Conservation (phyloP, 2,888 invertebrate genomes). For the Phengaris arion region DNA sequence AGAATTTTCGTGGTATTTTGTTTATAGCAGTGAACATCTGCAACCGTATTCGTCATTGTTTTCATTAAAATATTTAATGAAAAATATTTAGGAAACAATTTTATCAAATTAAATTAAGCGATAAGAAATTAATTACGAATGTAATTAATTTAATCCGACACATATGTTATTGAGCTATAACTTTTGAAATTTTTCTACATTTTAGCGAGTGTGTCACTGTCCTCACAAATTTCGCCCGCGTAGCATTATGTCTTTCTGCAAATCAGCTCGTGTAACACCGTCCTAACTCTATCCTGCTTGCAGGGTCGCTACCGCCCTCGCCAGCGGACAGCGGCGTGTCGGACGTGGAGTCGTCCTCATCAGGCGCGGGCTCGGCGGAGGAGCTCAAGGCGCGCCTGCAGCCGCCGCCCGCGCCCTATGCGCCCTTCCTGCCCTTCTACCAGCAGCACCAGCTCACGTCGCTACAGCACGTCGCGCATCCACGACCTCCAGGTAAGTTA, state of each 20-base stretch:
- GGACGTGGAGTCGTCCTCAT: slow-evolving; percentile 96
- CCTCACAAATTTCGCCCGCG: no score
- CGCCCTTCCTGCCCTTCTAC: slow-evolving; percentile 84
- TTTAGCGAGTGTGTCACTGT: neutral
- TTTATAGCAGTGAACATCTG: slow-evolving; percentile 15
- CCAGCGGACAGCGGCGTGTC: slow-evolving; percentile 98
- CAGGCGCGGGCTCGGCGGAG: slow-evolving; percentile 87
- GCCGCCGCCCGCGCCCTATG: slow-evolving; percentile 77
- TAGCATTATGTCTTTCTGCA: no score
- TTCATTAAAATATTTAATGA: neutral
- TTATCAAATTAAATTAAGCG: neutral
- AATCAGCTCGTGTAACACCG: neutral
- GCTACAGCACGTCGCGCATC: slow-evolving; percentile 73
- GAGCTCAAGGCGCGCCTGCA: slow-evolving; percentile 93
- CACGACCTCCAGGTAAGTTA: slow-evolving; percentile 70
- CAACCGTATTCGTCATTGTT: neutral
- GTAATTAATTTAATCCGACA: neutral
- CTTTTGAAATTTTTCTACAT: neutral
- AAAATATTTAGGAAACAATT: neutral
- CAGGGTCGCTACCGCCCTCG: slow-evolving; percentile 97
- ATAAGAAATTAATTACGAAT: neutral
- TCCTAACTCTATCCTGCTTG: slow-evolving; percentile 1
- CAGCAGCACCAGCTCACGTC: slow-evolving; percentile 80
- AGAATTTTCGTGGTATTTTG: slow-evolving; percentile 12
- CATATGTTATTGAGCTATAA: no score